Evolutionary conservation across 2,113 vertebrate genomes (phyloP), one percentile per base, ranked within the genome.

Genomic region (Laticauda laticaudata): DNA sequence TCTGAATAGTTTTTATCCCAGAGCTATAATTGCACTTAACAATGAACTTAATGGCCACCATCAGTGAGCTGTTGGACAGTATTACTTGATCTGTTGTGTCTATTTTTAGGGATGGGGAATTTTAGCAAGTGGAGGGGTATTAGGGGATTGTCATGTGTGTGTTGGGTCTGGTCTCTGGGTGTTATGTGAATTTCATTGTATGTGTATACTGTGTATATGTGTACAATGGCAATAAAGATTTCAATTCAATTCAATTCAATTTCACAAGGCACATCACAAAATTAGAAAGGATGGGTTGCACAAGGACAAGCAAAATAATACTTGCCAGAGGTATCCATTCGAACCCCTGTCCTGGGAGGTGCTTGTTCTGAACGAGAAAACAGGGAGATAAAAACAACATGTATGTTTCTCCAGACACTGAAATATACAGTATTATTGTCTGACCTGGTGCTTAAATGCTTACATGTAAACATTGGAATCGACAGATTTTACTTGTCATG

Each of bases 271-370:
- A 95, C 48, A 95, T 61, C 95, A 95, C 86, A 95, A 95, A 96
- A 97, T 97, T 97, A 97, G 92, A 93, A 97, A 85, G 89, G 95
- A 90, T 95, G 94, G 64, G 95, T 96, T 96, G 92, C 95, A 96
- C 95, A 97, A 97, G 92, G 96, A 96, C 95, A 51, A 95, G 92
- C 94, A 96, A 95, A 96, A 94, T 87, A 96, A 97, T 97, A 97
- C 98, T 98, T 99, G 99, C 99, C 99, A 96, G 98, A 98, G 95
- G 98, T 98, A 97, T 99, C 99, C 96, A 96, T 96, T 97, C 98
- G 98, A 97, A 98, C 98, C 95, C 98, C 97, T 92, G 98, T 98
- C 98, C 99, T 98, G 93, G 98, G 98, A 94, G 98, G 98, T 95
- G 98, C 98, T 96, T 99, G 98, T 95, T 99, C 99, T 99, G 97